phyloP scores from a whole-genome alignment of 2,888 invertebrate species.

The Polydesmus complanatus region DNA sequence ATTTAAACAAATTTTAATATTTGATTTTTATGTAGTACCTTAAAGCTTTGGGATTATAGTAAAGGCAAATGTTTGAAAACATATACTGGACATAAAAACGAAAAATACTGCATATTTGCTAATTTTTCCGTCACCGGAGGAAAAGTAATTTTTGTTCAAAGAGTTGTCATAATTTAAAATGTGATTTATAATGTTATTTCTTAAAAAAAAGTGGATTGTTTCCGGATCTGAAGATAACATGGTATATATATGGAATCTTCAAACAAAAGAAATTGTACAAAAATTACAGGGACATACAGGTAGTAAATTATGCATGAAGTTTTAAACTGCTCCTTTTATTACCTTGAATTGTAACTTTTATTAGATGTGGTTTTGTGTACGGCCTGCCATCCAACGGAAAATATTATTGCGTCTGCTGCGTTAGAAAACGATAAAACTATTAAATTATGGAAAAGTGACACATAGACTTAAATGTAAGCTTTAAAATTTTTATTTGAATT shows the following conservation, averaged over 20 bases:
- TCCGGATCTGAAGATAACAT: constrained; percentile 99
- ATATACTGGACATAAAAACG: constrained; percentile 95
- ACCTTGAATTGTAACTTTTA: neutral
- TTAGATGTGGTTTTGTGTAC: constrained; percentile 84
- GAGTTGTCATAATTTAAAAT: neutral
- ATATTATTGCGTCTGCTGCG: constrained; percentile 97
- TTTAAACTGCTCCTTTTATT: neutral
- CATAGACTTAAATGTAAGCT: constrained; percentile 24
- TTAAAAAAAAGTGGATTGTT: constrained; percentile 76
- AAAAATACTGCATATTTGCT: constrained; percentile 98
- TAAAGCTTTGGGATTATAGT: constrained; percentile 98
- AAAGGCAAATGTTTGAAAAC: constrained; percentile 97
- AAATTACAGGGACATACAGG: constrained; percentile 93
- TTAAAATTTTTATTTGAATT: no score
- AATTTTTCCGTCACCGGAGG: constrained; percentile 99
- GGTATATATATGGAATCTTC: constrained; percentile 99
- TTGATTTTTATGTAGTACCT: constrained; percentile 41
- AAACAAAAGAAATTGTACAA: constrained; percentile 98
- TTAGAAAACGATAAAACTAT: constrained; percentile 98
- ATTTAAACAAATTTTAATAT: neutral
- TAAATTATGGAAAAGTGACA: constrained; percentile 92
- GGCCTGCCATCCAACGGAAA: constrained; percentile 97
- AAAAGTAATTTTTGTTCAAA: constrained; percentile 48
- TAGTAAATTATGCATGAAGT: constrained; percentile 28
- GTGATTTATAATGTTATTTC: neutral